Percentiles rank a stretch among this genome's conserved stretches.
Conservation (phyloP, 2,797 vertebrate genomes). For the Gouania willdenowi region DNA sequence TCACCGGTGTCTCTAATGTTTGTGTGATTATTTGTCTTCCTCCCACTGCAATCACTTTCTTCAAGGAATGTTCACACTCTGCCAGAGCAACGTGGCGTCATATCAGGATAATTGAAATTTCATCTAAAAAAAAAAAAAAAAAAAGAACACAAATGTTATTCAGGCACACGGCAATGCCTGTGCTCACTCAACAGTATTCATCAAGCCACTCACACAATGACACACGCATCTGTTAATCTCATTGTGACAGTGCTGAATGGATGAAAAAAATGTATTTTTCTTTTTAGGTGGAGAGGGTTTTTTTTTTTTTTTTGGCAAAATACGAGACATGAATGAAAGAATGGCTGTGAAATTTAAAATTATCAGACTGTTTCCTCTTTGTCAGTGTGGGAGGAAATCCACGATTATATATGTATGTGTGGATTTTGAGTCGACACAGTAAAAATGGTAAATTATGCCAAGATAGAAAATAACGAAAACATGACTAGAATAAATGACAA, state of each 20-base stretch:
- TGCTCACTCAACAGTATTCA: slow-evolving; percentile 2
- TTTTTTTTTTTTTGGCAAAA: slow-evolving; percentile 11
- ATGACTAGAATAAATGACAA: no score
- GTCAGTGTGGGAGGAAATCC: no score
- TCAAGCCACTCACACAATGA: slow-evolving; percentile 1
- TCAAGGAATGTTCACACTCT: slow-evolving; percentile 9
- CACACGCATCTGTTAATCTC: slow-evolving; percentile 13
- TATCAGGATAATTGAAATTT: slow-evolving; percentile 26
- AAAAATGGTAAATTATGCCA: no score
- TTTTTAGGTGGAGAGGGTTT: slow-evolving; percentile 22
- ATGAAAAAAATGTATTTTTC: slow-evolving; percentile 18
- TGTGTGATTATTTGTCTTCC: slow-evolving; percentile 7
- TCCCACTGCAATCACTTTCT: slow-evolving; percentile 11
- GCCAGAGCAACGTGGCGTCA: slow-evolving; percentile 25
- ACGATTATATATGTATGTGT: no score
- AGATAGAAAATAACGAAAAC: no score
- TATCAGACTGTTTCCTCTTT: slow-evolving; percentile 3
- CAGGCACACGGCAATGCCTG: not conserved
- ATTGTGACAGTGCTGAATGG: slow-evolving; percentile 8
- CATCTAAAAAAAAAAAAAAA: slow-evolving; percentile 1
- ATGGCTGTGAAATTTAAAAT: slow-evolving; percentile 7
- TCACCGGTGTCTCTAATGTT: slow-evolving; percentile 13
- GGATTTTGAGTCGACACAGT: no score
- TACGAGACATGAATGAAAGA: slow-evolving; percentile 24
- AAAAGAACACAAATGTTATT: not conserved